Percentiles rank a stretch among this genome's conserved stretches.
phyloP scores from a whole-genome alignment of 1,140 invertebrate species.

The Colletes latitarsis region DNA sequence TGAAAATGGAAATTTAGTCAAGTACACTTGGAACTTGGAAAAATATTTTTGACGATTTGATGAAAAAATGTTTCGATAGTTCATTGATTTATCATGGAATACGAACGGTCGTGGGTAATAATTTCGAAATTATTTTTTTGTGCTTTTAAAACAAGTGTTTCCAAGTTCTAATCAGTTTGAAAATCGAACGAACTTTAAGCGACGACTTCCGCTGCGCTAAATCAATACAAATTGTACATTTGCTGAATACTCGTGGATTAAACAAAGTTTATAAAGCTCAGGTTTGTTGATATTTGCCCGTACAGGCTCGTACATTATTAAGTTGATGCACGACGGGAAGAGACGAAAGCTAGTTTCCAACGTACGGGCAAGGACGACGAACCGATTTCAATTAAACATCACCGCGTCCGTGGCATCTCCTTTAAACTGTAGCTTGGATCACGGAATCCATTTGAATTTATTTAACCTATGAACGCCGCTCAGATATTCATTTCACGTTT shows the following conservation, averaged over 20 bases:
- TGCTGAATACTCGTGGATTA: background rate
- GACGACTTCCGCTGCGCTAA: background rate
- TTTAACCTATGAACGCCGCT: background rate
- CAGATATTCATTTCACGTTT: background rate
- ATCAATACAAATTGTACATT: constrained; percentile 4
- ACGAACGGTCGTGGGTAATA: too few relatives aligned
- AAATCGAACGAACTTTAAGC: background rate
- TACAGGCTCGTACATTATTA: background rate
- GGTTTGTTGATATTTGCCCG: background rate
- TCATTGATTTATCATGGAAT: too few relatives aligned
- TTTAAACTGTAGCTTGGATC: background rate
- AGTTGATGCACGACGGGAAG: background rate
- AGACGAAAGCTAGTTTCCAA: background rate
- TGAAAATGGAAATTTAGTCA: too few relatives aligned
- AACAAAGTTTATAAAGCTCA: constrained; percentile 11
- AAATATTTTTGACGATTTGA: too few relatives aligned
- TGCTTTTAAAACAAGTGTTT: too few relatives aligned
- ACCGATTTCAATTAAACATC: background rate
- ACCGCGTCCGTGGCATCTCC: background rate
- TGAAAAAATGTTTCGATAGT: too few relatives aligned
- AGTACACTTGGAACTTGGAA: too few relatives aligned
- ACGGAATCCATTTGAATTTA: background rate
- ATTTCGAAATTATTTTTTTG: too few relatives aligned
- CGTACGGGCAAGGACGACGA: background rate
- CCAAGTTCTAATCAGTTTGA: too few relatives aligned